Conservation (phyloP, 2,888 invertebrate species). For the Dicranocentrus wangi region DNA sequence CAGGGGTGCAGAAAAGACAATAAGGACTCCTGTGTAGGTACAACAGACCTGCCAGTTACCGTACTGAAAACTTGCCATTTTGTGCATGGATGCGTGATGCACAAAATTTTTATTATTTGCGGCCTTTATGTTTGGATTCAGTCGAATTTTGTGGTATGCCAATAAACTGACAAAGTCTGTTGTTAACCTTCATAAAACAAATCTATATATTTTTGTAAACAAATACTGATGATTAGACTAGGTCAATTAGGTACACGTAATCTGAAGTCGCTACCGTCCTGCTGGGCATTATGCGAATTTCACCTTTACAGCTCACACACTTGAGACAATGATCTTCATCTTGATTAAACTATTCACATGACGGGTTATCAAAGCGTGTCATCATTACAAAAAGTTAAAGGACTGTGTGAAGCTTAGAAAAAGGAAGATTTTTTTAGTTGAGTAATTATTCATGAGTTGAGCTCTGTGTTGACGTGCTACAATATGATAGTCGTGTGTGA, state of each 20-base stretch:
- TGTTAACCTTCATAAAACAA: slow-evolving; percentile 33
- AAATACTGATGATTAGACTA: slow-evolving; percentile 23
- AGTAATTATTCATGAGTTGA: too few species aligned
- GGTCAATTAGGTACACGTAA: not conserved
- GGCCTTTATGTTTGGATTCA: not conserved
- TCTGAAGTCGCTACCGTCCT: not conserved
- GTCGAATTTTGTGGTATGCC: not conserved
- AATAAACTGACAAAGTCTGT: not conserved
- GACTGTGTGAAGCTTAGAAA: too few species aligned
- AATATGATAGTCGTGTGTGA: too few species aligned
- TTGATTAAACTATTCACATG: not conserved
- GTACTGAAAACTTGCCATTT: too few species aligned
- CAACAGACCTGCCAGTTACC: too few species aligned
- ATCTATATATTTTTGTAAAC: slow-evolving; percentile 1
- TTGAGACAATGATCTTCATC: slow-evolving; percentile 8
- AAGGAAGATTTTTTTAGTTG: too few species aligned
- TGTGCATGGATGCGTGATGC: slow-evolving; percentile 46
- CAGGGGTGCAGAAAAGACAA: too few species aligned
- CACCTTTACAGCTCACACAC: slow-evolving; percentile 13
- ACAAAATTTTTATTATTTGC: slow-evolving; percentile 24
- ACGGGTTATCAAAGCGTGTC: slow-evolving; percentile 6
- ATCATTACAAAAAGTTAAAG: too few species aligned
- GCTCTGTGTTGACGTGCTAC: too few species aligned
- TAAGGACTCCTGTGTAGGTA: too few species aligned
- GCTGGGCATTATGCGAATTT: not conserved